Evolutionary conservation across 1,140 invertebrate species (phyloP), one percentile per base, ranked within the genome.

Genomic region (Pogonus chalceus): DNA sequence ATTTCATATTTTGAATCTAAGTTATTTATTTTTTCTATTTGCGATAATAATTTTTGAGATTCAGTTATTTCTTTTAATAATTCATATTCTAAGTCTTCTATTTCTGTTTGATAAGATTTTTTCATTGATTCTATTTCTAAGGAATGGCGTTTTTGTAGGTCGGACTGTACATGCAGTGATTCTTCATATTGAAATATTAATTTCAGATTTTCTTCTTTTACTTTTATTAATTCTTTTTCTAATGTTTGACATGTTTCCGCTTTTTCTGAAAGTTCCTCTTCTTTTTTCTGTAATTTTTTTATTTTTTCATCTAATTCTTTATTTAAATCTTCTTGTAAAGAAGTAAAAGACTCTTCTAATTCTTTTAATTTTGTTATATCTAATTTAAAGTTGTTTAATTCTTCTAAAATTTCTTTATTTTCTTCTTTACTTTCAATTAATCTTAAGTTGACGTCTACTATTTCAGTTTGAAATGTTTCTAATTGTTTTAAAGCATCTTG

Each of bases 121-220:
- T 57, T 49, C 20, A 65, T 20, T 51, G 50, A 20, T 49, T 60
- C 56, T 16, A 60, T 58, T 55, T 62, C 56, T 24, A 35, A 22
- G 2, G 39, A 18, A 35, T 62, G 53, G 2, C 67, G 53, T 0
- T 67, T 67, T 47, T 67, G 66, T 51, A 69, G 70, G 55, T 67
- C 67, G 24, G 58, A 62, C 63, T 72, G 60, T 53, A 74, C 72
- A 20, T 65, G 61, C 52, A 69, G 66, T 10, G 75, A 54, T 9
- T 66, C 66, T 31, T 68, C 64, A 10, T 69, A 67, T 56, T 74
- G 54, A 47, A 54, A 31, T 50, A 60, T 35, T 9, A 65, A 49
- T 54, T 56, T 22, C 49, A 37, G 54, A 0, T 66, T 37, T 56
- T 60, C 24, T 24, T 56, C 39, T 7, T 16, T 10, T 43, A 10